Percentiles rank a stretch among this genome's conserved stretches.
Conservation (phyloP, 2,113 vertebrate species). For the Heliornis fulica region DNA sequence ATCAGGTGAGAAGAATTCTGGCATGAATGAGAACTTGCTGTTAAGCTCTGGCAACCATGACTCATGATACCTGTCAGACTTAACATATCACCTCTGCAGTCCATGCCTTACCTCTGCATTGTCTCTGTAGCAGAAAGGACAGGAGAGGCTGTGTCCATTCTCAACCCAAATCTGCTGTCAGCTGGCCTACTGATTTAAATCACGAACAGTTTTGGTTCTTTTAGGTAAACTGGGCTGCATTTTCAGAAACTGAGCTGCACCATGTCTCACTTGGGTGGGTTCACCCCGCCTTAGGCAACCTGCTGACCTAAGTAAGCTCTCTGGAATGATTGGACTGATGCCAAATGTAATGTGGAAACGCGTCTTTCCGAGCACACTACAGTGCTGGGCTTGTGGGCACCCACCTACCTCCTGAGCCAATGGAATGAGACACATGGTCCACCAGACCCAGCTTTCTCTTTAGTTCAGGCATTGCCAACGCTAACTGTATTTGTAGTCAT, state of each 20-base stretch:
- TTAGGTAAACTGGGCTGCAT: background rate
- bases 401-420: background rate
- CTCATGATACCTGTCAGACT: background rate
- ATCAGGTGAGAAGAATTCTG: background rate
- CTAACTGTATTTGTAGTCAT: background rate
- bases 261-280: background rate
- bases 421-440: background rate
- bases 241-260: background rate
- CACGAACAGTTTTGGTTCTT: background rate
- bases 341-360: background rate
- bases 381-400: background rate
- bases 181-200: background rate
- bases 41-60: background rate
- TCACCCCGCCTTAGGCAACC: background rate
- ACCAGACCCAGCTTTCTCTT: background rate
- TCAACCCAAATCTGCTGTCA: background rate
- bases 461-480: background rate
- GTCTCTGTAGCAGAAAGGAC: background rate
- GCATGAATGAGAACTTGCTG: background rate
- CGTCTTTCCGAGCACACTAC: background rate
- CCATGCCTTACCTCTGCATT: background rate
- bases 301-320: background rate
- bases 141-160: background rate
- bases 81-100: background rate
- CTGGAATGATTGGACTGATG: background rate